Evolutionary conservation across 2,888 invertebrate species (phyloP), one percentile per base, ranked within the genome.

Genomic region (Agrochola macilenta): DNA sequence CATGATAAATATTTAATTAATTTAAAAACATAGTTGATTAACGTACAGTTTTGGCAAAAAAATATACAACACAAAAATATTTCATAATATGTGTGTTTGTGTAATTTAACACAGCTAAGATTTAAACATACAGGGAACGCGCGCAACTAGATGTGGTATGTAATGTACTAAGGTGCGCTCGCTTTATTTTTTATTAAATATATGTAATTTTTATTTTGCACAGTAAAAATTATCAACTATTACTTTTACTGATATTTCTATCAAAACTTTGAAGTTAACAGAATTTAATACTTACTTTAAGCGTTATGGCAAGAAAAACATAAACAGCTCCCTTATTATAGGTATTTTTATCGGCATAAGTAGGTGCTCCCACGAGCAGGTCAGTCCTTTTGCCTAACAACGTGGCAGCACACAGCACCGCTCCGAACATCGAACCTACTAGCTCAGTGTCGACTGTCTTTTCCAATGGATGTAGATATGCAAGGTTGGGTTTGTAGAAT

Each of bases 331-430:
- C 98, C 52, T 95, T 93, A 83, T 97, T 97, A 80, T 92, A 94
- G 1, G 63, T 78, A 3, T 76, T 69, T 1, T 79, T 66, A 0
- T 30, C 66, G 0, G 93, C 90, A 61, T 92, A 94, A 20, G 93
- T 91, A 0, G 98, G 98, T 0, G 98, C 97, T 0, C 97, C 98
- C 0, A 98, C 97, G 0, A 98, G 88, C 2, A 98, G 89, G 69
- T 97, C 97, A 66, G 96, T 95, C 91, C 35, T 49, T 0, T 0
- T 80, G 2, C 88, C 90, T 64, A 94, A 95, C 1, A 97, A 82
- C 78, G 95, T 96, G 0, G 92, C 93, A 0, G 92, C 78, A 75
- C 97, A 96, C 8, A 98, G 80, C 0, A 97, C 92, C 0, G 97
- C 96, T 0, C 98, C 98, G 85, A 97, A 98, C 91, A 97, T 97